Conservation (phyloP, 2,888 invertebrate species). For the Ferrisia virgata region DNA sequence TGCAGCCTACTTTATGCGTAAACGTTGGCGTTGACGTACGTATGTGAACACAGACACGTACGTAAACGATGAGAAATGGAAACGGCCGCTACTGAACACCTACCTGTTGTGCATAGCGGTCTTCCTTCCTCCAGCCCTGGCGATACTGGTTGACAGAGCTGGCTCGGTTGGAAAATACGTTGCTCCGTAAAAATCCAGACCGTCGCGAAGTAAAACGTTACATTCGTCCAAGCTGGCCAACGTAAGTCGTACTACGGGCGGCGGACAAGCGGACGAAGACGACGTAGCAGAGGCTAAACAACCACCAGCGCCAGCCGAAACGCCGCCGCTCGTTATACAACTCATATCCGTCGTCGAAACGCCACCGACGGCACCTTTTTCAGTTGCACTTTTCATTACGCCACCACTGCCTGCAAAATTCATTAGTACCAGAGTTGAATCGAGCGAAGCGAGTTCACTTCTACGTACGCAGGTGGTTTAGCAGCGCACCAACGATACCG, state of each 20-base stretch:
- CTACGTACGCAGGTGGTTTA: too few species aligned
- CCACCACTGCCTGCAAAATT: neutral
- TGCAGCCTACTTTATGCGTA: too few species aligned
- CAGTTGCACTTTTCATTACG: neutral
- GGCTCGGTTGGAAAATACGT: constrained; percentile 81
- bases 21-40: neutral
- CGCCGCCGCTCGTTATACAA: constrained; percentile 36
- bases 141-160: constrained; percentile 46
- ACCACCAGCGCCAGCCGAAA: neutral
- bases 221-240: constrained; percentile 73
- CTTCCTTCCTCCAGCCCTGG: constrained; percentile 34
- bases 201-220: constrained; percentile 75
- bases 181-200: constrained; percentile 82
- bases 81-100: too few species aligned
- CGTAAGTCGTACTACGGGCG: constrained; percentile 64
- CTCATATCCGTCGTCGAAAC: constrained; percentile 32
- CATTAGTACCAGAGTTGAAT: too few species aligned
- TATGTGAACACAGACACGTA: neutral
- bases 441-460: too few species aligned
- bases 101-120: constrained; percentile 44
- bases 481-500: too few species aligned
- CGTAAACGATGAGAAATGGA: too few species aligned
- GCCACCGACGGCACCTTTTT: neutral
- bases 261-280: constrained; percentile 62
- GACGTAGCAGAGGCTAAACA: constrained; percentile 50